phyloP scores from a whole-genome alignment of 2,888 invertebrate species.

The Mesorhabditis sp. region DNA sequence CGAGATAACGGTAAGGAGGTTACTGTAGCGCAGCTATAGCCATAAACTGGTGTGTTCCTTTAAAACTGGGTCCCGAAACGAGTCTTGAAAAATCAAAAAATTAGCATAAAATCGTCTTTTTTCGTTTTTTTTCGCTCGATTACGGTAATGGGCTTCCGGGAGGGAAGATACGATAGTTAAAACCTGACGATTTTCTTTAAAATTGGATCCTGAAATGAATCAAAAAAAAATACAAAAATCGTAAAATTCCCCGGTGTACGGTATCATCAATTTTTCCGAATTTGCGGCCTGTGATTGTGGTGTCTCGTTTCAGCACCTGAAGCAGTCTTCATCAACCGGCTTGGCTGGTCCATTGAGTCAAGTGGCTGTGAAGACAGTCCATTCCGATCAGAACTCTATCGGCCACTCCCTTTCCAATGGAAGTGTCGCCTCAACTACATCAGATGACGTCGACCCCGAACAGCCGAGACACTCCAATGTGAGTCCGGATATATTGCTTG shows the following conservation, averaged over 20 bases:
- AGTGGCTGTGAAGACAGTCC: slow-evolving; percentile 5
- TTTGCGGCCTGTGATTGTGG: background rate
- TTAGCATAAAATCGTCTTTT: no score
- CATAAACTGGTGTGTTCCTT: no score
- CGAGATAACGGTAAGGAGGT: no score
- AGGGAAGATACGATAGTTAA: no score
- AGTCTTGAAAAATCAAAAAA: no score
- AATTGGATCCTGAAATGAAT: background rate
- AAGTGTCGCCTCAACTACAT: slow-evolving; percentile 28
- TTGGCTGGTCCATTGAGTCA: background rate
- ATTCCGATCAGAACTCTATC: slow-evolving; percentile 18
- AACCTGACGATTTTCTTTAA: background rate
- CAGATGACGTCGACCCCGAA: slow-evolving; percentile 30
- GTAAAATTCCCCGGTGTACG: no score
- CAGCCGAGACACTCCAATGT: slow-evolving; percentile 27
- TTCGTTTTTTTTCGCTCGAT: no score
- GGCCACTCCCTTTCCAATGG: slow-evolving; percentile 40
- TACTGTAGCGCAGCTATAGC: no score
- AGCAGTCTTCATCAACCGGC: slow-evolving; percentile 14
- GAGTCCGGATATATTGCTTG: slow-evolving; percentile 11
- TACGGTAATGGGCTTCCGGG: no score
- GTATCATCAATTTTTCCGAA: background rate
- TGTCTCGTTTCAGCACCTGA: slow-evolving; percentile 25
- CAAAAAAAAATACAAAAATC: no score
- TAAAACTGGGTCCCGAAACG: no score